Evolutionary conservation across 2,113 vertebrate species (phyloP).

Genomic region (Acanthisitta chloris): DNA sequence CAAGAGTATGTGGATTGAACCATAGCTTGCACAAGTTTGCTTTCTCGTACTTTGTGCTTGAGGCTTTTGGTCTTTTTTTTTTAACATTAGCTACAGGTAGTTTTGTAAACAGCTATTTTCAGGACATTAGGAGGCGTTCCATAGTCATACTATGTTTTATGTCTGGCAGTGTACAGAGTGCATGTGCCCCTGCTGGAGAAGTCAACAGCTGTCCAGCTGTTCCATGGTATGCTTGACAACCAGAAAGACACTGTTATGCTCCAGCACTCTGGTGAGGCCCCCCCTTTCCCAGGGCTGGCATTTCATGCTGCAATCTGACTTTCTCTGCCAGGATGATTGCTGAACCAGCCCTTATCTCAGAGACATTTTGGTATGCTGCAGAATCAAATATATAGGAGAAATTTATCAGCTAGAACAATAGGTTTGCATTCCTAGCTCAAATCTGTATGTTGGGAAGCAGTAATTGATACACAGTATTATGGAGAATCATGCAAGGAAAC

Average conservation of each 20-base stretch:
- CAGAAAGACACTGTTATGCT: background rate
- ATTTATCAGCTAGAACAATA: background rate
- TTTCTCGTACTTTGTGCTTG: background rate
- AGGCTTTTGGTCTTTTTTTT: background rate
- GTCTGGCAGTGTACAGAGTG: background rate
- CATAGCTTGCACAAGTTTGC: background rate
- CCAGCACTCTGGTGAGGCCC: background rate
- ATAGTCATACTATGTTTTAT: too few relatives aligned
- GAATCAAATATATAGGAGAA: background rate
- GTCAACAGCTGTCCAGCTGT: background rate
- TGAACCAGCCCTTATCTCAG: background rate
- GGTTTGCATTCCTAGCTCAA: background rate
- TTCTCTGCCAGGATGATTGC: background rate
- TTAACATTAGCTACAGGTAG: background rate
- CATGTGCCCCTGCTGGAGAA: background rate
- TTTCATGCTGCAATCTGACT: background rate
- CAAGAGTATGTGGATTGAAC: accelerated
- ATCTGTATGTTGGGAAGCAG: background rate
- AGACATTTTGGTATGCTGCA: background rate
- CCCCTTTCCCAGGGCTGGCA: background rate
- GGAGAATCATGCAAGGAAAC: background rate
- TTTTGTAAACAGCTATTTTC: background rate
- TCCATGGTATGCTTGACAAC: background rate
- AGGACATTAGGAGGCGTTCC: background rate
- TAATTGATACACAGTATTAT: background rate